Base-by-base conservation (phyloP, 1,140 invertebrate genomes). In the Ooceraea biroi region DNA sequence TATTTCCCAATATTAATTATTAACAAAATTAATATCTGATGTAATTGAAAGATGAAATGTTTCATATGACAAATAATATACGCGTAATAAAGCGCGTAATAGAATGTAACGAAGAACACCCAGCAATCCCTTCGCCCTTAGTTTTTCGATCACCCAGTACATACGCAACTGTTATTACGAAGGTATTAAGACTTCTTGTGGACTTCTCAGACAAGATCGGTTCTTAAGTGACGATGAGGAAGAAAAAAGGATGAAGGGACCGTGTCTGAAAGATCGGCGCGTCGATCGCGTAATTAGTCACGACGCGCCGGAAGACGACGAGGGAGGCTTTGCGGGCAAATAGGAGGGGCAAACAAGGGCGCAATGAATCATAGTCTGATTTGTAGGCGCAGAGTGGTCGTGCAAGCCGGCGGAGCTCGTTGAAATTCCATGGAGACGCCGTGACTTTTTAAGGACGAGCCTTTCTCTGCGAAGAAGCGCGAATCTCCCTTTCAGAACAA, bases 261-360 rank as follows among this genome's bases (percentile, higher is more conserved):
- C 48, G 61, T 63, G 73, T 87, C 86, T 83, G 48, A 76, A 52
- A 25, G 57, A 86, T 77, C 80, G 80, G 61, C 82, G 74, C 78
- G 84, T 86, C 71, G 85, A 85, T 85, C 84, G 85, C 30, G 50
- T 86, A 87, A 87, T 86, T 87, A 87, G 80, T 83, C 78, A 74
- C 72, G 86, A 55, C 63, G 72, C 36, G 46, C 48, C 22, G 68
- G 36, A 22, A 52, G 69, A 61, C 25, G 41, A 57, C 46, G 61
- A 27, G 36, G 0, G 36, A 14, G 14, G 48, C 60, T 66, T 61
- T 30, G 63, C 46, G 17, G 55, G 69, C 36, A 86, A 76, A 69
- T 74, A 68, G 76, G 19, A 74, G 50, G 69, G 57, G 84, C 27
- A 72, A 86, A 84, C 72, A 77, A 65, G 36, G 11, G 80, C 30